Percentiles rank a stretch among this genome's conserved stretches.
These are phyloP conservation scores for Noturus placidus DNA, from an alignment of 2,113 vertebrate genomes.

Conservation along the genomic window DNA sequence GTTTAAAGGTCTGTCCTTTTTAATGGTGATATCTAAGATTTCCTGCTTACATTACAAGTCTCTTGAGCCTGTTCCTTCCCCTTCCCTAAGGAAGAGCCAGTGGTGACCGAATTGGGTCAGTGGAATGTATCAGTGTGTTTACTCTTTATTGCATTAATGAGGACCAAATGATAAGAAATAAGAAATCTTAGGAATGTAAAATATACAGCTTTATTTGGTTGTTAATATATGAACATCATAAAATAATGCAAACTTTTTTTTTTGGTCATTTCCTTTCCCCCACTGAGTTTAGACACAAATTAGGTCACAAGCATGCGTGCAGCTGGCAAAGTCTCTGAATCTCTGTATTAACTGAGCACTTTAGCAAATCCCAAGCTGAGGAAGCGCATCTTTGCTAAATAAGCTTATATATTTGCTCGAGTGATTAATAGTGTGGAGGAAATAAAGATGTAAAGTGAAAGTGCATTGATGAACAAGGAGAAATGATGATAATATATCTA, in stretches of 20 bases:
- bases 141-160: background rate
- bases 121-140: background rate
- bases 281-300: conserved; percentile 63
- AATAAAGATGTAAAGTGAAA: background rate
- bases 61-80: too few species aligned
- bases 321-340: conserved; percentile 68
- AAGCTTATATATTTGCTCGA: background rate
- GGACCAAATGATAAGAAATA: conserved; percentile 60
- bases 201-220: conserved; percentile 59
- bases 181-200: conserved; percentile 30
- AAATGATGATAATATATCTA: background rate
- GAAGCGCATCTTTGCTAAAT: conserved; percentile 24
- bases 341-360: conserved; percentile 71
- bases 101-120: background rate
- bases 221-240: conserved; percentile 52
- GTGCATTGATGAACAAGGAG: background rate
- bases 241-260: conserved; percentile 20
- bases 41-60: background rate
- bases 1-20: background rate
- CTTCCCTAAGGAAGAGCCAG: background rate
- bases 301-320: conserved; percentile 68
- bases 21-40: background rate
- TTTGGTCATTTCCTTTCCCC: background rate
- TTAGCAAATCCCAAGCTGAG: conserved; percentile 64
- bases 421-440: background rate